phyloP scores from a whole-genome alignment of 2,113 vertebrate species.

The Pipra filicauda region DNA sequence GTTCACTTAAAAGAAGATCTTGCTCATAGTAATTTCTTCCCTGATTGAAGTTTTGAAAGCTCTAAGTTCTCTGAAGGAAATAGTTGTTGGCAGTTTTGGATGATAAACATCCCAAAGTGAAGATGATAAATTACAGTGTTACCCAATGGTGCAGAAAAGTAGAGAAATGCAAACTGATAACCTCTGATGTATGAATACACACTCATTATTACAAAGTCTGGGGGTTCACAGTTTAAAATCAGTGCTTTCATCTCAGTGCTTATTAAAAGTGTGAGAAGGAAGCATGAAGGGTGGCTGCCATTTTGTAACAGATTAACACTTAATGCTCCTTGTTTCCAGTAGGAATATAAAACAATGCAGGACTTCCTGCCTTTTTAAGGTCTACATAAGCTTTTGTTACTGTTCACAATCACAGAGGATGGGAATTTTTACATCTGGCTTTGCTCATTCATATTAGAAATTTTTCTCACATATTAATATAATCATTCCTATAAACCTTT shows the following conservation, averaged over 20 bases:
- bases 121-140: conserved; percentile 49
- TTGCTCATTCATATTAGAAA: not conserved
- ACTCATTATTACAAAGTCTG: not conserved
- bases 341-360: not conserved
- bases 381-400: not conserved
- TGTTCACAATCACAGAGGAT: not conserved
- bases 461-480: not conserved
- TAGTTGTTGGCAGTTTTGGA: conserved; percentile 16
- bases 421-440: not conserved
- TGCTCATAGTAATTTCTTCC: conserved; percentile 14
- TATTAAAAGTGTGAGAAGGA: conserved; percentile 4
- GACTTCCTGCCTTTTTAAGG: not conserved
- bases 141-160: conserved; percentile 25
- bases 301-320: not conserved
- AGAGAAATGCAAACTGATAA: conserved; percentile 6
- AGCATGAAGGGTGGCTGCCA: not conserved
- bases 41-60: not conserved
- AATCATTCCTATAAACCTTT: not conserved
- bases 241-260: conserved; percentile 14
- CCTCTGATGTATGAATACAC: conserved; percentile 6
- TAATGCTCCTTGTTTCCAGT: not conserved
- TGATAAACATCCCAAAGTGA: conserved; percentile 29
- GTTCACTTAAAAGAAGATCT: not conserved
- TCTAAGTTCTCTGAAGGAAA: conserved; percentile 25
- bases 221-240: not conserved